Evolutionary conservation across 2,797 vertebrate species (phyloP).

Genomic region (Scomberomorus guttatus): DNA sequence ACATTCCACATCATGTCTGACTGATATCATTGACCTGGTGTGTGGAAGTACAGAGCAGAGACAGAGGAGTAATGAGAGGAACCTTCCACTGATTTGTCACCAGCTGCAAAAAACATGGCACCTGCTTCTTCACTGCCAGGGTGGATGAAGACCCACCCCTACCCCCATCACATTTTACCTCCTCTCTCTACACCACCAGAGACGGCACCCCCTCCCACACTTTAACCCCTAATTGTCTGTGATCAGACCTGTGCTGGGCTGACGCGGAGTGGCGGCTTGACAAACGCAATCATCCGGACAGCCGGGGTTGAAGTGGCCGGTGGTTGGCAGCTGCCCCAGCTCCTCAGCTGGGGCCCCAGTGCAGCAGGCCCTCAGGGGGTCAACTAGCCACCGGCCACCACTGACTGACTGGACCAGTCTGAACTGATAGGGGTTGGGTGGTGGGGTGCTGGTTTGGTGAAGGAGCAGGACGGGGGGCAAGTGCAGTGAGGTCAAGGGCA

Average conservation of each 20-base stretch:
- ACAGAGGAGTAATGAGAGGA: not conserved
- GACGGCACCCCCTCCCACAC: slow-evolving; percentile 56
- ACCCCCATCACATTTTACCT: not conserved
- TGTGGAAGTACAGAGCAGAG: not conserved
- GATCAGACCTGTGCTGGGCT: slow-evolving; percentile 80
- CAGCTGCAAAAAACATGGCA: slow-evolving; percentile 2
- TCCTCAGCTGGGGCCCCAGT: slow-evolving; percentile 85
- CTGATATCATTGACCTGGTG: not conserved
- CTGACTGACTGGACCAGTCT: slow-evolving; percentile 62
- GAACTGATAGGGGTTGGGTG: slow-evolving; percentile 55
- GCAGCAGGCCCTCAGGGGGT: slow-evolving; percentile 76
- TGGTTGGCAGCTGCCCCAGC: slow-evolving; percentile 87
- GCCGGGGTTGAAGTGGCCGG: slow-evolving; percentile 81
- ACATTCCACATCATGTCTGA: not conserved
- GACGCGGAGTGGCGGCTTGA: slow-evolving; percentile 88
- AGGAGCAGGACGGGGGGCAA: slow-evolving; percentile 40
- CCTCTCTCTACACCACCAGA: slow-evolving; percentile 18
- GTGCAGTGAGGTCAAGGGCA: slow-evolving; percentile 70
- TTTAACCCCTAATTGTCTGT: slow-evolving; percentile 84
- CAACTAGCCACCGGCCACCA: slow-evolving; percentile 69
- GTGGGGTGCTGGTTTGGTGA: slow-evolving; percentile 48
- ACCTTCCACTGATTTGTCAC: not conserved
- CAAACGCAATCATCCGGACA: slow-evolving; percentile 88
- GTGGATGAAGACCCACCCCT: not conserved
- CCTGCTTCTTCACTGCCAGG: slow-evolving; percentile 33